These are phyloP conservation scores for Saiga tatarica DNA, from an alignment of 2,113 vertebrate species.

Conservation along the genomic window DNA sequence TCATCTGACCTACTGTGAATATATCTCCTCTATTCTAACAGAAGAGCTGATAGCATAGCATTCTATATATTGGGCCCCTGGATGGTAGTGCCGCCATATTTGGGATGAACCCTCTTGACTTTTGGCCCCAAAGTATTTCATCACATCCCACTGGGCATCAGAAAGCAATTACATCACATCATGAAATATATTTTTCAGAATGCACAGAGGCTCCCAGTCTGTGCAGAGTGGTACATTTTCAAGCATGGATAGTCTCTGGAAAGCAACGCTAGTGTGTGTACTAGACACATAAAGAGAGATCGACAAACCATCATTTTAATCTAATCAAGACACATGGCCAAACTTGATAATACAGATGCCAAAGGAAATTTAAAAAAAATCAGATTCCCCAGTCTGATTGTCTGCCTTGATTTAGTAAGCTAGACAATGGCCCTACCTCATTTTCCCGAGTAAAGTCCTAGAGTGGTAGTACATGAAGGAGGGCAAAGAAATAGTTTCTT, in stretches of 20 bases:
- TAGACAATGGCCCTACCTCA: slow-evolving; percentile 4
- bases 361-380: slow-evolving; percentile 54
- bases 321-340: slow-evolving; percentile 48
- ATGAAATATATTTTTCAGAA: not conserved
- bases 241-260: not conserved
- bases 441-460: not conserved
- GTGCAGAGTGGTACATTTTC: not conserved
- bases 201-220: not conserved
- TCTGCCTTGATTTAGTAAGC: slow-evolving; percentile 50
- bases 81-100: not conserved
- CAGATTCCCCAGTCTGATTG: slow-evolving; percentile 32
- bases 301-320: slow-evolving; percentile 16
- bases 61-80: not conserved
- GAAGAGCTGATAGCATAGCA: not conserved
- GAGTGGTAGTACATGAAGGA: not conserved
- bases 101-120: not conserved
- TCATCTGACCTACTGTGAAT: not conserved
- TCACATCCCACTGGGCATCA: not conserved
- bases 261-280: not conserved
- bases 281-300: not conserved
- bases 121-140: not conserved
- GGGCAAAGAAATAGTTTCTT: not conserved
- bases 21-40: not conserved
- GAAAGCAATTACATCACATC: not conserved
- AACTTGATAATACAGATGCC: slow-evolving; percentile 43